Evolutionary conservation across 2,888 invertebrate species (phyloP), one percentile per base, ranked within the genome.

Genomic region (Andrena chrysosceles): DNA sequence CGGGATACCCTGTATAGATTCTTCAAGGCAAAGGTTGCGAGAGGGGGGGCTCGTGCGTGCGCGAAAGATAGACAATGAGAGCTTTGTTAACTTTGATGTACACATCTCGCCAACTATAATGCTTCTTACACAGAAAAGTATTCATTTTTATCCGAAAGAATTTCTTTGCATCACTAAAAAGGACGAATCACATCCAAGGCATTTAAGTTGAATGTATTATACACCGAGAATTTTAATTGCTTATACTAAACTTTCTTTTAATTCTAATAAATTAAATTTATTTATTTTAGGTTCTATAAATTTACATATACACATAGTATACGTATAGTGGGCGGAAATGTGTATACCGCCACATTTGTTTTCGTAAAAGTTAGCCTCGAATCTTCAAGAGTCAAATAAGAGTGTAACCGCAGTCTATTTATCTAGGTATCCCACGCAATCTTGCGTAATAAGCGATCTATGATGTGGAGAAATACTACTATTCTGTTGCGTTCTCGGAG

Each of bases 331-430:
- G 8, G 0, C 5, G 20, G 54, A 31, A 52, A 31, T 29, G 20
- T 60, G 1, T 60, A 59, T 52, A n/a, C 20, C 7, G 13, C 26
- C 54, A n/a, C 10, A 23, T 2, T 42, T 52, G 8, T 62, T 66
- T 42, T 77, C 66, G 35, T 52, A 23, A 67, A 76, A 31, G 26
- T 23, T 54, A 56, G 48, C 2, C 8, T 6, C 68, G 56, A 59
- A 52, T 52, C 78, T 29, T 69, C 20, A 26, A n/a, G 31, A 62
- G 23, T 20, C 63, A 64, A 69, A 79, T 35, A 20, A 70, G 56
- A 78, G 16, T 16, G 23, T 78, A 73, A 84, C 79, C 79, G 71
- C 77, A 83, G 70, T 77, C 60, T 69, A 67, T 33, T 69, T 68
- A 76, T 56, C 56, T 56, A 42, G 42, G 16, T 42, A 56, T 76